Evolutionary conservation across 2,888 invertebrate species (phyloP).

Genomic region (Zonitis immaculata): DNA sequence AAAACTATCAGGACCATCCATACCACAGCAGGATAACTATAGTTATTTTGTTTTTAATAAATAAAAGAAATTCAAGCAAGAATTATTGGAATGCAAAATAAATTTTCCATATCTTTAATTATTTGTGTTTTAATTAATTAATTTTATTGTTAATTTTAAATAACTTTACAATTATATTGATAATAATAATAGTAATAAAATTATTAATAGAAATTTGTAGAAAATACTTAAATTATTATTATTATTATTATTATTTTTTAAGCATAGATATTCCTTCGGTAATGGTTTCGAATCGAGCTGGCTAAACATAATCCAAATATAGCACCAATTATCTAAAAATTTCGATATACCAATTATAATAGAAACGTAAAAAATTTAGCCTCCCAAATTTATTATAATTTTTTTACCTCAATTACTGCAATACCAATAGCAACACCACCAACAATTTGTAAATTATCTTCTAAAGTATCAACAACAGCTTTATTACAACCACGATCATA

Average conservation of each 20-base stretch:
- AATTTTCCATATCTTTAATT: conserved; percentile 11
- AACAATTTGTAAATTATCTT: conserved; percentile 54
- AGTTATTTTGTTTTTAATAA: neutral
- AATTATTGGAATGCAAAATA: neutral
- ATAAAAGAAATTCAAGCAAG: neutral
- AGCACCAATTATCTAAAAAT: conserved; percentile 66
- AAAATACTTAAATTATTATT: conserved; percentile 5
- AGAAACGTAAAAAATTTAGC: too few species aligned
- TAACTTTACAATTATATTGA: neutral
- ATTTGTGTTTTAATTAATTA: neutral
- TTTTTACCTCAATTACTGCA: conserved; percentile 63
- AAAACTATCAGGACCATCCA: conserved; percentile 33
- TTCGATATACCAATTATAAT: too few species aligned
- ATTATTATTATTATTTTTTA: too few species aligned
- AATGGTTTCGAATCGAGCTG: conserved; percentile 78
- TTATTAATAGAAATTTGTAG: conserved; percentile 3
- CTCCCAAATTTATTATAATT: neutral
- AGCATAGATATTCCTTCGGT: conserved; percentile 54
- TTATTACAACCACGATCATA: conserved; percentile 51
- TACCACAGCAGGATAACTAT: conserved; percentile 33
- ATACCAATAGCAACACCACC: conserved; percentile 65
- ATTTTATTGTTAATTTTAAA: neutral
- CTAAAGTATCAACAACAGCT: conserved; percentile 45
- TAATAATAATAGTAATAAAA: neutral
- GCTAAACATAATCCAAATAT: conserved; percentile 82